Percentiles rank a stretch among this genome's conserved stretches.
phyloP scores from a whole-genome alignment of 2,113 vertebrate genomes.

The Saimiri boliviensis region DNA sequence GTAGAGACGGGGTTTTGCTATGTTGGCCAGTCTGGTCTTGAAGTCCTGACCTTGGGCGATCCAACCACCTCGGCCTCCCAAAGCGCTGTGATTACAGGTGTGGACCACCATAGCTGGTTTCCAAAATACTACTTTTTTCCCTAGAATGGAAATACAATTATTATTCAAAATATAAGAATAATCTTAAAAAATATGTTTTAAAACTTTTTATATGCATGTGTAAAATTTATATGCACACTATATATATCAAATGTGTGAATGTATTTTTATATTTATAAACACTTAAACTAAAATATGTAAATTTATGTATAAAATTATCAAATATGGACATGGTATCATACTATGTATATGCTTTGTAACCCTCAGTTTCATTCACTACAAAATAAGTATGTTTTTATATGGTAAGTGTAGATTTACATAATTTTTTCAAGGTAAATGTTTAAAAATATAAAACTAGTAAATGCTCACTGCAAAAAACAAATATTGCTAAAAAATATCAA shows the following conservation, averaged over 20 bases:
- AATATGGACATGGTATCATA: not conserved
- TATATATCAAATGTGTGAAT: not conserved
- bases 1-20: too few relatives aligned
- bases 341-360: not conserved
- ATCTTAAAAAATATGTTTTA: not conserved
- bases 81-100: too few relatives aligned
- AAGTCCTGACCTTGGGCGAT: too few relatives aligned
- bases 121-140: too few relatives aligned
- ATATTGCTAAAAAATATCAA: not conserved
- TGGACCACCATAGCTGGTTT: too few relatives aligned
- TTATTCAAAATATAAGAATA: not conserved
- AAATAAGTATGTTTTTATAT: not conserved
- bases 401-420: not conserved
- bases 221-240: not conserved
- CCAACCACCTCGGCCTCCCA: too few relatives aligned
- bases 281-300: not conserved
- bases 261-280: not conserved
- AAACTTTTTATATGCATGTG: not conserved
- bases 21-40: too few relatives aligned
- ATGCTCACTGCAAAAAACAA: not conserved
- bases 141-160: not conserved
- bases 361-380: not conserved
- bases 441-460: constrained; percentile 15
- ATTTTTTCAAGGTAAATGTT: not conserved
- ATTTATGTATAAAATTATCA: not conserved